Evolutionary conservation across 1,140 invertebrate genomes (phyloP).

Genomic region (Drosophila nasuta): DNA sequence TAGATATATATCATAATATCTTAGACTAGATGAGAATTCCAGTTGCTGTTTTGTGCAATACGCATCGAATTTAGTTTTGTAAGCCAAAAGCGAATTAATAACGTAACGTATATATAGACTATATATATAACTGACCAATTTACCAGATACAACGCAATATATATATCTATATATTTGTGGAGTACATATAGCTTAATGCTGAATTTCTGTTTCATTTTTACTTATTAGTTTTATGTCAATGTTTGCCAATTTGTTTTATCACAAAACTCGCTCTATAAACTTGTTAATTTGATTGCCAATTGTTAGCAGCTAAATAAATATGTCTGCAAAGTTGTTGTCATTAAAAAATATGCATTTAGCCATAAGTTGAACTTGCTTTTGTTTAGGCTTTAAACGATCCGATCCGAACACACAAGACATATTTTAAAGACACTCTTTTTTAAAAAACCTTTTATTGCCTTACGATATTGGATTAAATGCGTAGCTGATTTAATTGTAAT

Average conservation of each 20-base stretch:
- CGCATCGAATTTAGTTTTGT: conserved; percentile 50
- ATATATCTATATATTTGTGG: conserved; percentile 8
- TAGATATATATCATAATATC: background rate
- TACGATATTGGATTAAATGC: conserved; percentile 15
- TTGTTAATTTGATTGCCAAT: conserved; percentile 36
- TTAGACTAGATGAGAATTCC: conserved; percentile 26
- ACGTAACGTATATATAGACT: background rate
- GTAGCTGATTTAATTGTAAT: background rate
- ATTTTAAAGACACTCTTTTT: background rate
- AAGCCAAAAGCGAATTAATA: conserved; percentile 22
- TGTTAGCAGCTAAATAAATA: conserved; percentile 27
- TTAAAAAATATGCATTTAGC: conserved; percentile 24
- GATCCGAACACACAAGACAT: conserved; percentile 3
- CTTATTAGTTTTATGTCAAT: background rate
- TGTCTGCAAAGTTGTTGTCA: conserved; percentile 35
- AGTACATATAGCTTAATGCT: conserved; percentile 16
- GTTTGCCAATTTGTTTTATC: conserved; percentile 11
- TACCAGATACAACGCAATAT: conserved; percentile 20
- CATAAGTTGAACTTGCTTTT: conserved; percentile 29
- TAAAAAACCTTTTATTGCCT: background rate
- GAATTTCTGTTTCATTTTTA: conserved; percentile 2
- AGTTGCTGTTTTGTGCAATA: conserved; percentile 50
- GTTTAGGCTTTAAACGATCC: conserved; percentile 10
- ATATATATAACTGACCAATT: conserved; percentile 50
- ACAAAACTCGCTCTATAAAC: background rate